Percentiles rank a stretch among this genome's conserved stretches.
Evolutionary conservation across 2,888 invertebrate species (phyloP).

Genomic region (Pristionchus maxplancki): DNA sequence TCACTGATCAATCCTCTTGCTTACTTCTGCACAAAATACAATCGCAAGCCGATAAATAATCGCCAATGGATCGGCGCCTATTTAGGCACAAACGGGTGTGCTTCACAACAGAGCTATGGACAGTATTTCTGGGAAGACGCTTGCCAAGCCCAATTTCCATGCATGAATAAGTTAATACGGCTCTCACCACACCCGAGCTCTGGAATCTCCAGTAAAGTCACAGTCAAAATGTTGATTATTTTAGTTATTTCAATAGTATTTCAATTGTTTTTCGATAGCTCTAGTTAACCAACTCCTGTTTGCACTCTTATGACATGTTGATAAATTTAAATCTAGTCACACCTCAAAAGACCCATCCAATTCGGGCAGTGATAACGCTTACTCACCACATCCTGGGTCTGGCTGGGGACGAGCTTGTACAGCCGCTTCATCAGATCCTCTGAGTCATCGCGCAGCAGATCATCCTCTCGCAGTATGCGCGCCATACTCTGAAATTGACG

Average conservation of each 20-base stretch:
- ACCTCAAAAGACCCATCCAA: too few species aligned
- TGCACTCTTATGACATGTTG: too few species aligned
- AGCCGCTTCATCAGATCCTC: conserved; percentile 54
- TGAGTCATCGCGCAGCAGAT: conserved; percentile 46
- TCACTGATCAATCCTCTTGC: conserved; percentile 5
- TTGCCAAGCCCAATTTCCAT: neutral
- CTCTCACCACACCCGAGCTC: neutral
- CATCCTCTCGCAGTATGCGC: conserved; percentile 37
- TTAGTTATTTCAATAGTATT: too few species aligned
- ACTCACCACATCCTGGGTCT: conserved; percentile 73
- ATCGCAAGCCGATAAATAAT: neutral
- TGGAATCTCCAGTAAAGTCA: too few species aligned
- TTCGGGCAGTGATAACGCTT: neutral
- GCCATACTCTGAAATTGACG: neutral
- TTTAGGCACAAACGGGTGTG: neutral
- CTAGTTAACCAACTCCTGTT: too few species aligned
- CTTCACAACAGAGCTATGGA: neutral
- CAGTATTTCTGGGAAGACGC: neutral
- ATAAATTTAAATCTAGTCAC: too few species aligned
- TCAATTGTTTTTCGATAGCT: too few species aligned
- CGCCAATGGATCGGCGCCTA: neutral
- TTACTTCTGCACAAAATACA: neutral
- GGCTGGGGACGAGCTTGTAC: conserved; percentile 59
- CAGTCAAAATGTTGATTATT: too few species aligned
- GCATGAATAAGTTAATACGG: neutral